Conservation (phyloP, 2,888 invertebrate genomes). For the Dermolepida albohirtum region DNA sequence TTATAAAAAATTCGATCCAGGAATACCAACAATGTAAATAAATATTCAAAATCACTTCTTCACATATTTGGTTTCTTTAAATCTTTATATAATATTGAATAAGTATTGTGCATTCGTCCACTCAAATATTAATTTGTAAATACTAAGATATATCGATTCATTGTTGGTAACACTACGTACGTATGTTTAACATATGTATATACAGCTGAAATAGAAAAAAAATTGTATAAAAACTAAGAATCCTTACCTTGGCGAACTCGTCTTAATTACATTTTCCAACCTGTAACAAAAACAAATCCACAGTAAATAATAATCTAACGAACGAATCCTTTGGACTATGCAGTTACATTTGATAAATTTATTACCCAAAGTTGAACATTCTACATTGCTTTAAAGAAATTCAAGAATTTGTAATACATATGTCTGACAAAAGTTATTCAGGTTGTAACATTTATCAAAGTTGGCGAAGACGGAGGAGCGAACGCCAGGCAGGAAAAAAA, state of each 20-base stretch:
- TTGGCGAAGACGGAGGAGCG: constrained; percentile 48
- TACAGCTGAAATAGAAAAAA: too few species aligned
- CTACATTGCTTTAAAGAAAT: constrained; percentile 33
- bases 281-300: constrained; percentile 36
- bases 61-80: too few species aligned
- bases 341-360: constrained; percentile 12
- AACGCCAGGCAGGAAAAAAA: constrained; percentile 43
- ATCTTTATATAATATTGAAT: too few species aligned
- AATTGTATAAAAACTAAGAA: too few species aligned
- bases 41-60: too few species aligned
- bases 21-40: too few species aligned
- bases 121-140: too few species aligned
- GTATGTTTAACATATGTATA: too few species aligned
- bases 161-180: too few species aligned
- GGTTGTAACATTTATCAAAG: constrained; percentile 54
- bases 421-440: constrained; percentile 49
- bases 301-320: constrained; percentile 24
- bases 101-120: too few species aligned
- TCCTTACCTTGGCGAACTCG: constrained; percentile 20
- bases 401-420: constrained; percentile 48
- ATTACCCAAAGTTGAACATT: constrained; percentile 25
- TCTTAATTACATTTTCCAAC: constrained; percentile 23
- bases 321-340: constrained; percentile 12
- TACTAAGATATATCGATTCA: too few species aligned
- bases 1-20: too few species aligned